phyloP scores from a whole-genome alignment of 2,888 invertebrate species.

The Alsophila aescularia region DNA sequence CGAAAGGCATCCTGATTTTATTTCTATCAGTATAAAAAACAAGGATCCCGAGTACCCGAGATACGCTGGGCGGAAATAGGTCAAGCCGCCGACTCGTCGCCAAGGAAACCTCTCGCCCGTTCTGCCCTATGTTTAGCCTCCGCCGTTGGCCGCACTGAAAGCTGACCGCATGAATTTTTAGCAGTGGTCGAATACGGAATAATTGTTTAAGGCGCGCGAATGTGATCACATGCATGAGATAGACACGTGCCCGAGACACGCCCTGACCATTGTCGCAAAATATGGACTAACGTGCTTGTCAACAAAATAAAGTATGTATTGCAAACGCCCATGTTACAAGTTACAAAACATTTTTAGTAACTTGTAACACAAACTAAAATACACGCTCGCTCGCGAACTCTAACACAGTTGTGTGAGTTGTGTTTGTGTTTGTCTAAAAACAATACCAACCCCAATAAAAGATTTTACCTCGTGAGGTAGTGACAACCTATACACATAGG shows the following conservation, averaged over 20 bases:
- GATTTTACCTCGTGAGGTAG: no score
- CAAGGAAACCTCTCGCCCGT: slow-evolving; percentile 29
- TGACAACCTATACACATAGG: no score
- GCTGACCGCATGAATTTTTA: slow-evolving; percentile 21
- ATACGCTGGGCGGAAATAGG: slow-evolving; percentile 35
- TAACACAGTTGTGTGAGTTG: no score
- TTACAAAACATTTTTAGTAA: no score
- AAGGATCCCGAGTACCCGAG: slow-evolving; percentile 13
- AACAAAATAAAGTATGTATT: no score
- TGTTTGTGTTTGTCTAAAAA: no score
- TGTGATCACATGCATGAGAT: slow-evolving; percentile 18
- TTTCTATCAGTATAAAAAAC: slow-evolving; percentile 3
- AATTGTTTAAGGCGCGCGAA: slow-evolving; percentile 20
- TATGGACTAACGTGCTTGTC: no score
- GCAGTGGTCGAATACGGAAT: slow-evolving; percentile 13
- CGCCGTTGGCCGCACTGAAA: slow-evolving; percentile 1
- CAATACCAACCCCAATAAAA: no score
- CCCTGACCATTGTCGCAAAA: no score
- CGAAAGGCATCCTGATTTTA: not conserved
- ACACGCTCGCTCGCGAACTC: no score
- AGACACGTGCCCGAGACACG: not conserved
- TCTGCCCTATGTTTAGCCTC: not conserved
- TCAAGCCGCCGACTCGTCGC: slow-evolving; percentile 41
- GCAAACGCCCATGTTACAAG: no score
- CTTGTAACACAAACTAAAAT: no score